Evolutionary conservation across 2,113 vertebrate genomes (phyloP).

Genomic region (Catharus bicknelli): DNA sequence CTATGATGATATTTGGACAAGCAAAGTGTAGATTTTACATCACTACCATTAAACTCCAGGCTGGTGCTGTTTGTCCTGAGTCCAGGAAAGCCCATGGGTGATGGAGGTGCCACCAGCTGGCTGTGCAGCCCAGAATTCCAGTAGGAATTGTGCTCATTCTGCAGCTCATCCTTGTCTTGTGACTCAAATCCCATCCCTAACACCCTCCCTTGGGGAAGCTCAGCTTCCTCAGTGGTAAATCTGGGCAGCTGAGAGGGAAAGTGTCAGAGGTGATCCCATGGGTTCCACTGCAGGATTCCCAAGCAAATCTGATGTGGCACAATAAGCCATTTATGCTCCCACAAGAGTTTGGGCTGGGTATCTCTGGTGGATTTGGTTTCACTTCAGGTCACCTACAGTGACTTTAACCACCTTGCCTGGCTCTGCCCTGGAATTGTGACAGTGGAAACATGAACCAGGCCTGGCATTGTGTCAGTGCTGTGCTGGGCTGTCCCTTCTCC

Average conservation of each 20-base stretch:
- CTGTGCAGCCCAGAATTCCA: not conserved
- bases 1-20: no score
- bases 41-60: not conserved
- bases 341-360: not conserved
- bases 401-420: not conserved
- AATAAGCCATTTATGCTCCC: not conserved
- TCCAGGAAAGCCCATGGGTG: not conserved
- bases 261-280: accelerated
- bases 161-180: not conserved
- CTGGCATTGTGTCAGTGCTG: not conserved
- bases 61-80: not conserved
- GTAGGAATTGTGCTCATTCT: not conserved
- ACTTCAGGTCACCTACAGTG: not conserved
- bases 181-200: not conserved
- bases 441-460: not conserved
- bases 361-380: not conserved
- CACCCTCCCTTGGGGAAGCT: not conserved
- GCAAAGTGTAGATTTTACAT: not conserved
- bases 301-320: not conserved
- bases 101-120: not conserved
- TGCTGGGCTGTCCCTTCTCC: not conserved
- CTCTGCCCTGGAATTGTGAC: not conserved
- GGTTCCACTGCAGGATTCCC: not conserved
- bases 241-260: not conserved
- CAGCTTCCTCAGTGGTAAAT: not conserved